Conservation (phyloP, 2,113 vertebrate species). For the Vanacampus margaritifer region DNA sequence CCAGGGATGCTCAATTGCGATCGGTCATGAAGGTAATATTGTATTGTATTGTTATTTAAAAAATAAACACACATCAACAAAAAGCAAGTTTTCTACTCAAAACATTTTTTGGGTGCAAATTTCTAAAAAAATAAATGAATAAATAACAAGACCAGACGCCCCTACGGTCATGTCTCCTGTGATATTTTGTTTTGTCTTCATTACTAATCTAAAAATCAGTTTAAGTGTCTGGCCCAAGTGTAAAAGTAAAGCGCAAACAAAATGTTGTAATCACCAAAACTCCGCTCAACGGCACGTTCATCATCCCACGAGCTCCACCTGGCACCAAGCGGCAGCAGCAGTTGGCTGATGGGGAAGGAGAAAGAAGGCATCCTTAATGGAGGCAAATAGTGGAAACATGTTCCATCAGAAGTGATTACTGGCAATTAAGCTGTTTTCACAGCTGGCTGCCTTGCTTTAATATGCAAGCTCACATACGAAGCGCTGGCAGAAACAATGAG, state of each 20-base stretch:
- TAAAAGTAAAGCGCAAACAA: slow-evolving; percentile 9
- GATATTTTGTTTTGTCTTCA: neutral
- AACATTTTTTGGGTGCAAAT: neutral
- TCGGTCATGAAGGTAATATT: no score
- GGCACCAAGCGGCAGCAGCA: slow-evolving; percentile 53
- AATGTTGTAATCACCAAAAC: slow-evolving; percentile 10
- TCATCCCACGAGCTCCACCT: slow-evolving; percentile 53
- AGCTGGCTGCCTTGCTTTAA: slow-evolving; percentile 68
- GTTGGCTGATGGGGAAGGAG: slow-evolving; percentile 62
- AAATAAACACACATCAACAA: no score
- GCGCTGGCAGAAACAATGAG: slow-evolving; percentile 39
- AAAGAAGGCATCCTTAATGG: slow-evolving; percentile 71
- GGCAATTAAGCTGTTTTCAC: slow-evolving; percentile 77
- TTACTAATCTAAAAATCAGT: slow-evolving; percentile 8
- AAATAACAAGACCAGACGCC: neutral
- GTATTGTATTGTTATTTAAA: no score
- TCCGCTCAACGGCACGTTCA: slow-evolving; percentile 36
- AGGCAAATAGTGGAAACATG: slow-evolving; percentile 74
- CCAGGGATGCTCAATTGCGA: no score
- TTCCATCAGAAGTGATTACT: slow-evolving; percentile 75
- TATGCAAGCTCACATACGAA: slow-evolving; percentile 62
- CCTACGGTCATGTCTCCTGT: no score
- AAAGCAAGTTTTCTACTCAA: no score
- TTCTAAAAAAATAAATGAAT: neutral
- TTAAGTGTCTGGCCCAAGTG: neutral